These are phyloP conservation scores for Brachylomia viminalis DNA, from an alignment of 2,888 invertebrate species.

Conservation along the genomic window DNA sequence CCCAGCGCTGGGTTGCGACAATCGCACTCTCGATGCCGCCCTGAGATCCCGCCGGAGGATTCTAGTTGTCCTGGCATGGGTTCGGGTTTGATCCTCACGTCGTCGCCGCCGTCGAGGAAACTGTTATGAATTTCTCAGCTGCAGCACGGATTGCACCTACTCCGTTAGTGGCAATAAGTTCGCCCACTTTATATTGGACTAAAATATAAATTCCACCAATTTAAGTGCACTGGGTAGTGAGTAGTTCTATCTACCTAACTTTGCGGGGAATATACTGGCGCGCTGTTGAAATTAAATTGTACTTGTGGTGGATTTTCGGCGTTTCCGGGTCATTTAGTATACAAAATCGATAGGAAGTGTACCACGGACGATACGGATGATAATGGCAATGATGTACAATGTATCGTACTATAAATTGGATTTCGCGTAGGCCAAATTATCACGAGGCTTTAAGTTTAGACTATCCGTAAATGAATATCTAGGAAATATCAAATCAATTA, in stretches of 20 bases:
- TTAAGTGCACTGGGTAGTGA: background rate
- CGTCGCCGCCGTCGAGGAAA: no score
- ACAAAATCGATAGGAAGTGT: slow-evolving; percentile 7
- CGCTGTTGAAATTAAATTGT: background rate
- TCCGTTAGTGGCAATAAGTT: no score
- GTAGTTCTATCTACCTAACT: background rate
- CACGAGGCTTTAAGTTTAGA: background rate
- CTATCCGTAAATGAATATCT: background rate
- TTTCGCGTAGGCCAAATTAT: background rate
- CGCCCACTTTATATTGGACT: background rate
- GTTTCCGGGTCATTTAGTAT: background rate
- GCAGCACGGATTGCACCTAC: no score
- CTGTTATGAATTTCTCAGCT: background rate
- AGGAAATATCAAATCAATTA: background rate
- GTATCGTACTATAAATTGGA: background rate
- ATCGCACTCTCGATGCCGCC: no score
- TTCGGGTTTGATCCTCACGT: background rate
- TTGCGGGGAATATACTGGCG: background rate
- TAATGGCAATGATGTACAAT: background rate
- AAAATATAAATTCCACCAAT: background rate
- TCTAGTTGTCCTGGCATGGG: background rate
- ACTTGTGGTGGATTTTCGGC: background rate
- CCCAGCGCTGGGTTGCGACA: no score
- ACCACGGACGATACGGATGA: background rate
- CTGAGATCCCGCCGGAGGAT: no score